phyloP scores from a whole-genome alignment of 2,888 invertebrate species.

The Ecliptopera silaceata region DNA sequence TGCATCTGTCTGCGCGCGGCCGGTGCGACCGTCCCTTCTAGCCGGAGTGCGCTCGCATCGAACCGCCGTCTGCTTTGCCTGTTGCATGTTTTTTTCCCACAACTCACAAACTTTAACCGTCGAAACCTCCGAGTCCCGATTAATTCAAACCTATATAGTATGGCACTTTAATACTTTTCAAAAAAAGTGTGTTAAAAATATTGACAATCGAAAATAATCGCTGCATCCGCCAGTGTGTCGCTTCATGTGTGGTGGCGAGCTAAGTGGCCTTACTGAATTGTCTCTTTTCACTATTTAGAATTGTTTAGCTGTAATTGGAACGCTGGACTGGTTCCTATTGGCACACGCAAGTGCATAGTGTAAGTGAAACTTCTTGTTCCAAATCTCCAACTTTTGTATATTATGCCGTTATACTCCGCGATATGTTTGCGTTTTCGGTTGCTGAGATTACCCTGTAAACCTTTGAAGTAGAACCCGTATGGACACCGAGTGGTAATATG shows the following conservation, averaged over 20 bases:
- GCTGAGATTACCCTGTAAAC: slow-evolving; percentile 69
- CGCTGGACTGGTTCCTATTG: slow-evolving; percentile 78
- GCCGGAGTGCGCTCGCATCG: slow-evolving; percentile 25
- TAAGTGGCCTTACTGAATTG: slow-evolving; percentile 79
- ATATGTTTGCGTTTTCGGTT: slow-evolving; percentile 79
- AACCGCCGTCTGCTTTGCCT: slow-evolving; percentile 57
- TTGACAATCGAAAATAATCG: slow-evolving; percentile 64
- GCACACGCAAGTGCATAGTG: slow-evolving; percentile 82
- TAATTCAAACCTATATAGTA: slow-evolving; percentile 74
- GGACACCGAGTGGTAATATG: slow-evolving; percentile 69
- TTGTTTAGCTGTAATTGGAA: slow-evolving; percentile 68
- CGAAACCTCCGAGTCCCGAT: slow-evolving; percentile 63
- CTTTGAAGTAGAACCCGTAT: slow-evolving; percentile 69
- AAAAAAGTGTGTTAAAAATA: slow-evolving; percentile 59
- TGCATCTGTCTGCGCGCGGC: slow-evolving; percentile 2
- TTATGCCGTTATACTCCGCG: slow-evolving; percentile 76
- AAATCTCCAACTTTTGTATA: slow-evolving; percentile 82
- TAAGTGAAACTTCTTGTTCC: slow-evolving; percentile 84
- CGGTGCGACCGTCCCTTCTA: slow-evolving; percentile 12
- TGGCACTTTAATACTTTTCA: slow-evolving; percentile 76
- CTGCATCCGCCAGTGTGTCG: slow-evolving; percentile 75
- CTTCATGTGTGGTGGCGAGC: slow-evolving; percentile 79
- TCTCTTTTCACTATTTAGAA: slow-evolving; percentile 61
- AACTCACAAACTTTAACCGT: slow-evolving; percentile 52
- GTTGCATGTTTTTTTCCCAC: slow-evolving; percentile 66